A percentile compares a stretch with the other conserved stretches of the same genome.
phyloP scores from a whole-genome alignment of 2,888 invertebrate species.

The Pheosia gnoma region DNA sequence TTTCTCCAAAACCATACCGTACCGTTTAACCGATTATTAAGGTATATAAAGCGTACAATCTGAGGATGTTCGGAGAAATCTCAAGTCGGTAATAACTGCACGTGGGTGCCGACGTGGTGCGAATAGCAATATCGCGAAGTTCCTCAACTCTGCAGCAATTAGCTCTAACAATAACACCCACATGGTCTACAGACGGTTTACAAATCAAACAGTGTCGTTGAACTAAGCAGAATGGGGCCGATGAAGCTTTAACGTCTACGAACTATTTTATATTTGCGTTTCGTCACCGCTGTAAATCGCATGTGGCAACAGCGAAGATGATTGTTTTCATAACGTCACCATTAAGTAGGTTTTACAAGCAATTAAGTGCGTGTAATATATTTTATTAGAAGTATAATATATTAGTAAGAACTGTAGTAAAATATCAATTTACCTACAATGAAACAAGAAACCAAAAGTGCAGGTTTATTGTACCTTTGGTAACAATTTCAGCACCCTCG shows the following conservation, averaged over 20 bases:
- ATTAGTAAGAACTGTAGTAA: no score
- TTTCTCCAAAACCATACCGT: no score
- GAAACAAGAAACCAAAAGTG: no score
- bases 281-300: background rate
- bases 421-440: no score
- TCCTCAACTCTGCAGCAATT: conserved; percentile 31
- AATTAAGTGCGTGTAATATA: background rate
- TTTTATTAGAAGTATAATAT: no score
- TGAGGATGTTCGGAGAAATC: conserved; percentile 23
- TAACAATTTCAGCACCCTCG: no score
- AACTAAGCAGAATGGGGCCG: conserved; percentile 37
- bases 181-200: conserved; percentile 43
- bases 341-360: conserved; percentile 1
- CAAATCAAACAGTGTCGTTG: conserved; percentile 52
- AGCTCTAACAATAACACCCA: conserved; percentile 68
- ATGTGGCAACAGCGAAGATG: background rate
- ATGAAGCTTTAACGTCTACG: background rate
- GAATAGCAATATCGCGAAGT: conserved; percentile 28
- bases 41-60: conserved; percentile 22
- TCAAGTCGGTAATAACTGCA: conserved; percentile 14
- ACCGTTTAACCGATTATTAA: no score
- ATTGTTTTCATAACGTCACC: conserved; percentile 2
- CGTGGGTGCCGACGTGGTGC: conserved; percentile 30
- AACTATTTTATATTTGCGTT: conserved; percentile 5
- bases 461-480: no score